phyloP scores from a whole-genome alignment of 2,797 vertebrate genomes.

The Parauchenoglanis ngamensis region DNA sequence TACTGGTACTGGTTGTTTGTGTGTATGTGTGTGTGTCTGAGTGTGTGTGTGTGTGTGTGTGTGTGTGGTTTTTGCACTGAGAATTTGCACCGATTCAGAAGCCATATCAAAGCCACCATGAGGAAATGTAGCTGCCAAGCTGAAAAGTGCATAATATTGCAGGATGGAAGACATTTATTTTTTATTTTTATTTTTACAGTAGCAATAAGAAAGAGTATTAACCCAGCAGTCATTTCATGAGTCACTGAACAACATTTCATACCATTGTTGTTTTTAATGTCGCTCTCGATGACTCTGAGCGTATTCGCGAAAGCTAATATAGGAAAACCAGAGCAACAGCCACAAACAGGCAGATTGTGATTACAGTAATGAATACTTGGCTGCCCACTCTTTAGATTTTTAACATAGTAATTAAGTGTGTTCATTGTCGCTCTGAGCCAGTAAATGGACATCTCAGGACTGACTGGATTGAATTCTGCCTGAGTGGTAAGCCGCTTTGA shows the following conservation, averaged over 20 bases:
- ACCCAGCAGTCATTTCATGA: constrained; percentile 28
- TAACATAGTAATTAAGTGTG: neutral
- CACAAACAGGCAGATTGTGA: neutral
- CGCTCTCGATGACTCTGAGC: neutral
- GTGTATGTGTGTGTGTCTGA: no score
- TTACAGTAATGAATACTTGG: neutral
- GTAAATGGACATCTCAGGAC: neutral
- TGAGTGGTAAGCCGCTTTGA: no score
- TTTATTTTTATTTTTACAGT: neutral
- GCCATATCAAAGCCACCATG: constrained; percentile 10
- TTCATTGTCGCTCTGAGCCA: neutral
- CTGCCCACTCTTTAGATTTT: neutral
- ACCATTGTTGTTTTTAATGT: constrained; percentile 15
- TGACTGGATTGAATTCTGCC: neutral
- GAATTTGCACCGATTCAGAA: neutral
- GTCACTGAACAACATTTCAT: constrained; percentile 15
- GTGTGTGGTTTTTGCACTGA: neutral
- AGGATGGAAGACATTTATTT: neutral
- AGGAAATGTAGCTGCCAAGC: constrained; percentile 55
- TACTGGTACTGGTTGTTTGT: no score
- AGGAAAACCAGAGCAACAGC: neutral
- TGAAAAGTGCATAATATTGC: constrained; percentile 29
- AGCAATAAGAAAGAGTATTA: constrained; percentile 22
- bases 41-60: neutral
- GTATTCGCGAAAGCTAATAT: neutral